Evolutionary conservation across 2,888 invertebrate species (phyloP).

Genomic region (Pomacea canaliculata): DNA sequence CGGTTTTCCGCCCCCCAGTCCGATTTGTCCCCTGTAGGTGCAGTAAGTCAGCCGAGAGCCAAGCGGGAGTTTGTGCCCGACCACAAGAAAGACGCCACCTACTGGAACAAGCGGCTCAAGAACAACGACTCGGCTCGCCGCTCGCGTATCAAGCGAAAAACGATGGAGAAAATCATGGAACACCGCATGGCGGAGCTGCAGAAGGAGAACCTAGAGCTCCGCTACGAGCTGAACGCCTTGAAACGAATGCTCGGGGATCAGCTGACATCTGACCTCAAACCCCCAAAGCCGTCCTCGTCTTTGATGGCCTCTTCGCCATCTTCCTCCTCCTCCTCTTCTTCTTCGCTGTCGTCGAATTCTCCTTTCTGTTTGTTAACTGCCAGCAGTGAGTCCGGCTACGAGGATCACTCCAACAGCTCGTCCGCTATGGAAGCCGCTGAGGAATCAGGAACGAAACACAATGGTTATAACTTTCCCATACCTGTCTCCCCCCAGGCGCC

Average conservation of each 20-base stretch:
- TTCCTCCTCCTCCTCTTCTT: conserved; percentile 1
- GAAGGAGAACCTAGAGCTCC: conserved; percentile 67
- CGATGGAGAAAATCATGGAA: conserved; percentile 68
- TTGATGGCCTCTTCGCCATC: not conserved
- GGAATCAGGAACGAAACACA: not conserved
- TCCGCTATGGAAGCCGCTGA: conserved; percentile 8
- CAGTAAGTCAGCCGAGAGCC: conserved; percentile 25
- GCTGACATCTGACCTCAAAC: not conserved
- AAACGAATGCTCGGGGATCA: conserved; percentile 56
- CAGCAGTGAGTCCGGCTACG: not conserved
- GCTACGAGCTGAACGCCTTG: conserved; percentile 64
- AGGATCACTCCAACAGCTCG: conserved; percentile 10
- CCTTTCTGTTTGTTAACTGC: not conserved
- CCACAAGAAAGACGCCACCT: conserved; percentile 63
- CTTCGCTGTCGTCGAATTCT: not conserved
- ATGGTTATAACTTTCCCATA: too few relatives aligned
- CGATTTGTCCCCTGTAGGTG: not conserved
- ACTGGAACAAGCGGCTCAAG: conserved; percentile 69
- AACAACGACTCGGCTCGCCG: conserved; percentile 70
- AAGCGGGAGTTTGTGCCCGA: conserved; percentile 49
- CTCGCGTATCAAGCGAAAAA: conserved; percentile 67
- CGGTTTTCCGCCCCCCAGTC: conserved; percentile 1
- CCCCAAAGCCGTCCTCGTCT: not conserved
- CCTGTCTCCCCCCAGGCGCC: too few relatives aligned
- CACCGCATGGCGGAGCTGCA: conserved; percentile 60